Conservation (phyloP, 2,888 invertebrate species). For the Acrobasis suavella region DNA sequence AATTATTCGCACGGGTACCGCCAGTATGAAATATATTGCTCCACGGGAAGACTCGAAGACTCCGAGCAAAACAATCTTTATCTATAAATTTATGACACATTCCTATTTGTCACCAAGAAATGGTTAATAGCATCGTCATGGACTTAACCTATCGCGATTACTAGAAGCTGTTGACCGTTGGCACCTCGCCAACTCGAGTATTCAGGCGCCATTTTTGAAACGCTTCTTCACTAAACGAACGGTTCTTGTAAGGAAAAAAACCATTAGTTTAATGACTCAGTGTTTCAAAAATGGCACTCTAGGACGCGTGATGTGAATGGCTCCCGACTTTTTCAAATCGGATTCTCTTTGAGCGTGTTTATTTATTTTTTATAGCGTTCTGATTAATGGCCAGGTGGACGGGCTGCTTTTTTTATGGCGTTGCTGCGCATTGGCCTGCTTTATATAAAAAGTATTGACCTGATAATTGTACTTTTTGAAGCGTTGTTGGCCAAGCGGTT, state of each 20-base stretch:
- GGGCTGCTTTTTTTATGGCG: conserved; percentile 2
- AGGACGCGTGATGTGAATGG: background rate
- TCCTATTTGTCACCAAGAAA: too few species aligned
- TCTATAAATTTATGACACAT: too few species aligned
- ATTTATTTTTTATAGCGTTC: conserved; percentile 11
- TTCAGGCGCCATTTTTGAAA: background rate
- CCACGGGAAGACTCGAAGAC: too few species aligned
- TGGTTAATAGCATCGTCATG: background rate
- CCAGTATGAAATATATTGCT: too few species aligned
- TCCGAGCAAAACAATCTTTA: too few species aligned
- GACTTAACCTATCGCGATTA: conserved; percentile 3
- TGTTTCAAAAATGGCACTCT: too few species aligned
- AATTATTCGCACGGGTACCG: too few species aligned
- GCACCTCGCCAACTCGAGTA: background rate
- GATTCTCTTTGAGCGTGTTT: conserved; percentile 9
- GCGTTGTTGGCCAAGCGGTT: background rate
- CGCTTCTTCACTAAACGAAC: too few species aligned
- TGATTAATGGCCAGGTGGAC: conserved; percentile 15
- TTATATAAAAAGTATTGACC: conserved; percentile 1
- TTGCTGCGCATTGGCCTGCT: background rate
- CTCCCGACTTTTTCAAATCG: too few species aligned
- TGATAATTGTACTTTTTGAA: background rate
- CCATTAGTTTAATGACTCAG: too few species aligned
- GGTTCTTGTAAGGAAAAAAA: too few species aligned
- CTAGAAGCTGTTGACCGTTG: background rate